A percentile compares a stretch with the other conserved stretches of the same genome.
These are phyloP conservation scores for Hippocampus kuda DNA, from an alignment of 2,797 vertebrate genomes.

Conservation along the genomic window DNA sequence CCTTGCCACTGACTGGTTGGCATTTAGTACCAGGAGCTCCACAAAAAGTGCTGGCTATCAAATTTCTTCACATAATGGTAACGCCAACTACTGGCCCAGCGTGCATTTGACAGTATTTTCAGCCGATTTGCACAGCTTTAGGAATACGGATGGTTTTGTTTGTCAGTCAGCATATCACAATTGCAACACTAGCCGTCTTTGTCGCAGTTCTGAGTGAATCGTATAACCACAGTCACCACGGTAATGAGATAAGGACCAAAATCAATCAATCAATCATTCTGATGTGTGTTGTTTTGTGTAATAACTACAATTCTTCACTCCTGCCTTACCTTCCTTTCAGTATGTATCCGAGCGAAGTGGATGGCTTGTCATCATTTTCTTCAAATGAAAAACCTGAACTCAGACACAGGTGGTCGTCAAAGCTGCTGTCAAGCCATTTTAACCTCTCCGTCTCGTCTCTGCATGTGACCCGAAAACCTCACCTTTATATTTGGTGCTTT, in stretches of 20 bases:
- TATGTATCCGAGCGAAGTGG: neutral
- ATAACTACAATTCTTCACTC: neutral
- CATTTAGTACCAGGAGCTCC: too few relatives aligned
- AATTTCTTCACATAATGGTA: too few relatives aligned
- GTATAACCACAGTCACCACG: neutral
- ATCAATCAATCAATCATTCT: too few relatives aligned
- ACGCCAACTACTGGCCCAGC: too few relatives aligned
- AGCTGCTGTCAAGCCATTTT: constrained; percentile 51
- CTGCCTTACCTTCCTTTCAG: too few relatives aligned
- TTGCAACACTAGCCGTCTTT: neutral
- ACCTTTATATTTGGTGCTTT: constrained; percentile 38
- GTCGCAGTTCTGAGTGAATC: neutral
- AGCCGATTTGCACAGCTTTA: too few relatives aligned
- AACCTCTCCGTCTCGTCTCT: constrained; percentile 34
- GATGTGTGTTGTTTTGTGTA: neutral
- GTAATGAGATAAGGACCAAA: neutral
- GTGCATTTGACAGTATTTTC: too few relatives aligned
- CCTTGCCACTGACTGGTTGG: too few relatives aligned
- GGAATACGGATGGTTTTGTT: neutral
- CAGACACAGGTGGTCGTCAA: constrained; percentile 26
- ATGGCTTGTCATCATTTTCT: neutral
- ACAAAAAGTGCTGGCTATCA: too few relatives aligned
- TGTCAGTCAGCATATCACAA: neutral
- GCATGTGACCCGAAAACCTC: constrained; percentile 31
- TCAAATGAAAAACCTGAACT: neutral